Conservation (phyloP, 2,797 vertebrate genomes). For the Gambusia yucatana region DNA sequence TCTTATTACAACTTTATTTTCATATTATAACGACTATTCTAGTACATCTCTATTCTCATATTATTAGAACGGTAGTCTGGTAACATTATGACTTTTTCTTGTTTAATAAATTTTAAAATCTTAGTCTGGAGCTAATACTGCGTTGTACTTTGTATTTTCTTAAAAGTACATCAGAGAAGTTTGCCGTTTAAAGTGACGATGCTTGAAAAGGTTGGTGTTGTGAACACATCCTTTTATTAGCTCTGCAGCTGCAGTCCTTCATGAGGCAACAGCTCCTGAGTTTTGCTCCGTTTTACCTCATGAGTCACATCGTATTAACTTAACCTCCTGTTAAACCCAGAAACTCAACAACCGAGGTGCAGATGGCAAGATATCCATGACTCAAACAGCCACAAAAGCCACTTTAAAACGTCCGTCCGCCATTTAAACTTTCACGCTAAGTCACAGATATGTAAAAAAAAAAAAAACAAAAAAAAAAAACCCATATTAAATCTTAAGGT, state of each 20-base stretch:
- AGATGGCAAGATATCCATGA: neutral
- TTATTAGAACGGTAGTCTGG: neutral
- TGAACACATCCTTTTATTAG: neutral
- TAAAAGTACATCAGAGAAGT: neutral
- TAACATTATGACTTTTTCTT: neutral
- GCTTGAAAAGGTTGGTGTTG: neutral
- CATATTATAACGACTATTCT: no score
- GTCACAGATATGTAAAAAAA: neutral
- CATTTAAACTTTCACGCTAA: neutral
- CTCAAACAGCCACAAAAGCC: neutral
- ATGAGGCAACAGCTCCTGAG: neutral
- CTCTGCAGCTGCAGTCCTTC: neutral
- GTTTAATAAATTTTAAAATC: neutral
- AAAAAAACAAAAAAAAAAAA: neutral
- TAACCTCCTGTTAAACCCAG: neutral
- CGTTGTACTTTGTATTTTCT: no score
- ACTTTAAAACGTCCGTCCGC: neutral
- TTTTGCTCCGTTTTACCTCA: neutral
- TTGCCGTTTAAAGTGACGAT: neutral
- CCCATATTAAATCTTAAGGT: neutral
- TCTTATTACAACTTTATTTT: neutral
- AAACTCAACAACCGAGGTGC: neutral
- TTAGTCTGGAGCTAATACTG: no score
- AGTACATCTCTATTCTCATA: neutral
- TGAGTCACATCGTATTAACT: neutral